Base-by-base conservation (phyloP, 2,113 vertebrate species). In the Haemorhous mexicanus region DNA sequence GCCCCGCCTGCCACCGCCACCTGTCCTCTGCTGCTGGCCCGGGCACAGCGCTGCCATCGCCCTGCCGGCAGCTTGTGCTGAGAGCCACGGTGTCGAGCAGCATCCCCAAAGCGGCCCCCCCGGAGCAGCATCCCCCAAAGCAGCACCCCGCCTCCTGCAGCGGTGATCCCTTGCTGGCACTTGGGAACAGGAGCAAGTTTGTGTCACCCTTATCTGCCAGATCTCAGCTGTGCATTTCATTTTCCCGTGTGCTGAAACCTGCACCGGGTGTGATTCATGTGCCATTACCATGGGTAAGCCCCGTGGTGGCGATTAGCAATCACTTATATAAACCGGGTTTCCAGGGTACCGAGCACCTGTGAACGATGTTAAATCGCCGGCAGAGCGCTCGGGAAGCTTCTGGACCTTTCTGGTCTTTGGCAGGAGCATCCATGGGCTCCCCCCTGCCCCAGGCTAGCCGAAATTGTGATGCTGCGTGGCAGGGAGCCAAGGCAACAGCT, bases 11-110 rank as follows among this genome's bases (percentile, higher is more conserved):
- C n/a, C 76, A 20, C 64, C 6, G 18, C 2, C 30, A 0, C 0
- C 33, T 3, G 6, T 27, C 64, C 66, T 53, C 47, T 27, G 32
- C 41, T 6, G 17, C 5, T 16, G 70, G 19, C 18, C 16, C 1
- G 6, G 49, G 47, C 50, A 56, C 53, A 28, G 10, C 3, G 1
- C 55, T n/a, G 59, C 77, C 7, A 1, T 10, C 37, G 10, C 44
- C 33, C n/a, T 20, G 37, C 61, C 9, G 32, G 21, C 63, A 49
- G 14, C 46, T n/a, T 7, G 33, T 33, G 35, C 68, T 8, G 28
- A 11, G 46, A 4, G 55, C 59, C 2, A 4, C 61, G 11, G 37
- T 0, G 0, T 16, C 26, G 33, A n/a, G 47, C 52, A 32, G 20
- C 46, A 44, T 41, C 20, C 44, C 49, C 46, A 17, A n/a, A 13